These are phyloP conservation scores for Drosophila repleta DNA, from an alignment of 1,140 invertebrate species.

Conservation along the genomic window DNA sequence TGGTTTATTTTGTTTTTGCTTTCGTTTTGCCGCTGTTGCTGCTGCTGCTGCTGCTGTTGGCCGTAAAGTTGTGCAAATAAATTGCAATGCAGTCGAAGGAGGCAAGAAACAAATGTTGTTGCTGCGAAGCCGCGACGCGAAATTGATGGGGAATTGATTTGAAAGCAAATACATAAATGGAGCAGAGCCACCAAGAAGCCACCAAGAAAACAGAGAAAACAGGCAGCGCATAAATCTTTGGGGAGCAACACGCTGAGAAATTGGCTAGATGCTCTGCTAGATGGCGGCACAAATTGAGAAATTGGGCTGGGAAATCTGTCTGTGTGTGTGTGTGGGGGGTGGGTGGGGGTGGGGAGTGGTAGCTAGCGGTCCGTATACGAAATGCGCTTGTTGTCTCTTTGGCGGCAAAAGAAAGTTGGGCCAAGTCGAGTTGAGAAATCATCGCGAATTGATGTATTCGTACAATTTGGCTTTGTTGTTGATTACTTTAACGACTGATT, in stretches of 20 bases:
- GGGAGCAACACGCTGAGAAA: constrained; percentile 45
- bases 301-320: constrained; percentile 21
- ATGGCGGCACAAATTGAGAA: constrained; percentile 33
- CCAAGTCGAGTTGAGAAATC: constrained; percentile 41
- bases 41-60: constrained; percentile 14
- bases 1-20: constrained; percentile 28
- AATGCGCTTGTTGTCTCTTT: constrained; percentile 48
- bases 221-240: constrained; percentile 49
- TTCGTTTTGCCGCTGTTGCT: constrained; percentile 47
- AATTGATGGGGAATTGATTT: constrained; percentile 81
- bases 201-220: constrained; percentile 26
- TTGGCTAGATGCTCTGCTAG: constrained; percentile 44
- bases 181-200: constrained; percentile 38
- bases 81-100: constrained; percentile 63
- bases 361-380: neutral
- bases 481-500: constrained; percentile 55
- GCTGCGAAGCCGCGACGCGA: constrained; percentile 62
- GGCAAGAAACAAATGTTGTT: constrained; percentile 61
- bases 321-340: neutral
- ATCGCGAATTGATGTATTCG: constrained; percentile 53
- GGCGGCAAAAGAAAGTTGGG: constrained; percentile 3
- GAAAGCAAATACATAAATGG: constrained; percentile 81
- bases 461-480: constrained; percentile 54
- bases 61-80: constrained; percentile 67
- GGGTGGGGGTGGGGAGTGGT: neutral